Evolutionary conservation across 2,888 invertebrate species (phyloP), one percentile per base, ranked within the genome.

Genomic region (Hoplodrina ambigua): DNA sequence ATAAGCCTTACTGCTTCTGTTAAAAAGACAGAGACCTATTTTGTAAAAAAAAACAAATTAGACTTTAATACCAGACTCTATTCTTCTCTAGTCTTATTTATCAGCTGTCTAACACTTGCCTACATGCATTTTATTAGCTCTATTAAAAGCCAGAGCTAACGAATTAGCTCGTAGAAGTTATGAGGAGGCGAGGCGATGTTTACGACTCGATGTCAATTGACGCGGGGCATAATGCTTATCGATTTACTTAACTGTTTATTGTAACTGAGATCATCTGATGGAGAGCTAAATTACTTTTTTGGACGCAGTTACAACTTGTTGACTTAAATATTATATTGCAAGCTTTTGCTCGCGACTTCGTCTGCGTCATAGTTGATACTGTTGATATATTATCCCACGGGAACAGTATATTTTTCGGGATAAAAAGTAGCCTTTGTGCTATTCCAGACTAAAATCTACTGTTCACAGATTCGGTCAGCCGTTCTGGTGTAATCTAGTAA

Each of bases 91-190:
- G 13, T 10, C 10, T n/a, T 33, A 71, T 60, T 41, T 37, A 19
- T 17, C 37, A 37, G 1, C 33, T 33, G 30, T 37, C 20, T 10
- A 25, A n/a, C 50, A 37, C 30, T 75, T 11, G 33, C 17, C 4
- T 74, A 37, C 50, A n/a, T 49, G n/a, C 13, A n/a, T 44, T 77
- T 69, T 75, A 81, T 78, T 53, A 55, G 19, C 49, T 30, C 37
- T 52, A 70, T 72, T 72, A 66, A 58, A 68, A 69, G 82, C 78
- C 67, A 75, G 73, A 75, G 54, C 52, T 71, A 71, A 67, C 66
- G n/a, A 65, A 76, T 81, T 78, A 58, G 78, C 60, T 78, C 83
- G 57, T 86, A 82, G 86, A 86, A 58, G 55, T 59, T 30, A 74
- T 77, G 68, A 62, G 71, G 55, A 70, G 81, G 81, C 77, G 72